phyloP scores from a whole-genome alignment of 1,140 invertebrate genomes.

The Pseudomyrmex pallidus region DNA sequence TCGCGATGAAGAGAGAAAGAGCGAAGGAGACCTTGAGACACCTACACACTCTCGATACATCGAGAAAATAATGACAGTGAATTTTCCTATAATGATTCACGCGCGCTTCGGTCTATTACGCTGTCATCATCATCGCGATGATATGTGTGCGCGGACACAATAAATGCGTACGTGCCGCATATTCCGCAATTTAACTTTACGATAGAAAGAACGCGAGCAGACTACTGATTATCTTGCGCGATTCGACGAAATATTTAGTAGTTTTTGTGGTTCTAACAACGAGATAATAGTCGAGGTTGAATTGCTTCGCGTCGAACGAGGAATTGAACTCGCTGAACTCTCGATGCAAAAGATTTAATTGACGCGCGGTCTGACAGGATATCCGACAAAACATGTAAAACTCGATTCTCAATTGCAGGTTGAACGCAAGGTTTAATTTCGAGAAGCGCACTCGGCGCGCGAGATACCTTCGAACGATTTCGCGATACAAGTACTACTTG shows the following conservation, averaged over 20 bases:
- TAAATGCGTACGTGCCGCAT: neutral
- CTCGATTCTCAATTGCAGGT: slow-evolving; percentile 1
- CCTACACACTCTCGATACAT: neutral
- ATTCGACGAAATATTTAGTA: no score
- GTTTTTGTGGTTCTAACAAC: no score
- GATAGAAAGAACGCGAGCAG: neutral
- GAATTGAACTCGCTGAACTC: no score
- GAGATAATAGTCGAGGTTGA: no score
- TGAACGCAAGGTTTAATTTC: neutral
- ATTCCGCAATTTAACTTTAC: neutral
- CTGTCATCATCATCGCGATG: slow-evolving; percentile 8
- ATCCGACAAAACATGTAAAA: neutral
- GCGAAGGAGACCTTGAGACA: neutral
- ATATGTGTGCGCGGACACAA: neutral
- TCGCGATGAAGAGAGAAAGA: neutral
- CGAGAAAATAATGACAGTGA: slow-evolving; percentile 30
- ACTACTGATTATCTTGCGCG: no score
- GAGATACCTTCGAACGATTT: slow-evolving; percentile 1
- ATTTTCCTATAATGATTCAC: slow-evolving; percentile 46
- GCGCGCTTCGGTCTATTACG: neutral
- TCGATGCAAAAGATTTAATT: no score
- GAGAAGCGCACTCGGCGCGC: neutral
- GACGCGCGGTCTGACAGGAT: neutral
- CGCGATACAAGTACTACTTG: slow-evolving; percentile 26
- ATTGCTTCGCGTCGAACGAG: no score